phyloP scores from a whole-genome alignment of 2,888 invertebrate species.

The Ophioninae sp. region DNA sequence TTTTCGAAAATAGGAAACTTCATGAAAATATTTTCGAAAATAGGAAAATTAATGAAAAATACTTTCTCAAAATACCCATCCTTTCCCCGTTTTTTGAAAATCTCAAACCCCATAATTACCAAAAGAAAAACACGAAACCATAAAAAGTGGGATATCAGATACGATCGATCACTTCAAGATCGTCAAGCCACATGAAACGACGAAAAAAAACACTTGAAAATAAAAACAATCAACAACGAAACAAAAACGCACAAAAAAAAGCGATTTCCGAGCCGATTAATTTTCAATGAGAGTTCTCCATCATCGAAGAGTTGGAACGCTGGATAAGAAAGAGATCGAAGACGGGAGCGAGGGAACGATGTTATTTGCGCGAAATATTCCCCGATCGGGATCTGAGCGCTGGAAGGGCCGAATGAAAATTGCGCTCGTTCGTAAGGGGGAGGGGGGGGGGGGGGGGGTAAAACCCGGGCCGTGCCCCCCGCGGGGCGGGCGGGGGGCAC shows the following conservation, averaged over 20 bases:
- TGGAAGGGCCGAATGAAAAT: conserved; percentile 49
- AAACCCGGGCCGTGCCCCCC: background rate
- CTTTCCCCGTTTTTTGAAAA: too few species aligned
- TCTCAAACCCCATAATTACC: too few species aligned
- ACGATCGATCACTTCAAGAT: too few species aligned
- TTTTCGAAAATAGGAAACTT: too few species aligned
- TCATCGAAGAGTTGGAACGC: conserved; percentile 42
- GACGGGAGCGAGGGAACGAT: conserved; percentile 40
- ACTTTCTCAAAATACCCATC: too few species aligned
- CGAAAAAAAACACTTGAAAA: background rate
- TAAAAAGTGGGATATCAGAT: too few species aligned
- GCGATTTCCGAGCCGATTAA: conserved; percentile 69
- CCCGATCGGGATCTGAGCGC: conserved; percentile 29
- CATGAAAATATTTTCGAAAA: too few species aligned
- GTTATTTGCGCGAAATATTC: conserved; percentile 34
- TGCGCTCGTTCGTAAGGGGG: conserved; percentile 3
- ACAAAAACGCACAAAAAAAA: conserved; percentile 12
- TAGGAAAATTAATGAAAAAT: too few species aligned
- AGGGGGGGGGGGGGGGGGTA: background rate
- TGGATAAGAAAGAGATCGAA: background rate
- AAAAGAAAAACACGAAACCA: too few species aligned
- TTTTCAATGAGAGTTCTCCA: conserved; percentile 53
- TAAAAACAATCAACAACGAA: background rate
- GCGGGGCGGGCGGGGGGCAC: background rate
- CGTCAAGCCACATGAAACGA: background rate